phyloP scores from a whole-genome alignment of 2,888 invertebrate genomes.

The Smittia aterrima region DNA sequence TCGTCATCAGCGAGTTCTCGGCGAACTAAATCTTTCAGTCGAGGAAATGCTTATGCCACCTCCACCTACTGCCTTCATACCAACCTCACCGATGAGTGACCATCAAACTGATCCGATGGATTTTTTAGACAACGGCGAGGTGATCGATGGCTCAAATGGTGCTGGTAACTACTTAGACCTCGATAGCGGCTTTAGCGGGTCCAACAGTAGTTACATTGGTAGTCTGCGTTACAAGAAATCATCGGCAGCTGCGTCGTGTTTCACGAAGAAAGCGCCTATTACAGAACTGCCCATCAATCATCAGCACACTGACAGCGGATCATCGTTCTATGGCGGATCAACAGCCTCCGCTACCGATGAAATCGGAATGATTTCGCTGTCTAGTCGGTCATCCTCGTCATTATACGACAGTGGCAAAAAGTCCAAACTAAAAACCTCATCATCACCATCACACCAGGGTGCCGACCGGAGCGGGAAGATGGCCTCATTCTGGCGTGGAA shows the following conservation, averaged over 20 bases:
- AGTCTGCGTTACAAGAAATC: slow-evolving; percentile 59
- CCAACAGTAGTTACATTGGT: slow-evolving; percentile 77
- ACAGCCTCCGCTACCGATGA: slow-evolving; percentile 25
- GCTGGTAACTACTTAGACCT: slow-evolving; percentile 55
- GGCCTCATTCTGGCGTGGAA: slow-evolving; percentile 71
- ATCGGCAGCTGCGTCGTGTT: slow-evolving; percentile 43
- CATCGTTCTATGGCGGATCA: slow-evolving; percentile 33
- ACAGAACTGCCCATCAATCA: slow-evolving; percentile 24
- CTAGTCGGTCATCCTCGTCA: slow-evolving; percentile 48
- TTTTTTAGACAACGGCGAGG: slow-evolving; percentile 36
- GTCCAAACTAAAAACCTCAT: slow-evolving; percentile 56
- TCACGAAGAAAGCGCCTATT: neutral
- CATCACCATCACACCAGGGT: slow-evolving; percentile 56
- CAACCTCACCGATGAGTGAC: slow-evolving; percentile 58
- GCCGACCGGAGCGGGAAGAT: slow-evolving; percentile 55
- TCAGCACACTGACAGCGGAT: slow-evolving; percentile 31
- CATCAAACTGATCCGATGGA: slow-evolving; percentile 62
- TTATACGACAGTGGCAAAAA: slow-evolving; percentile 59
- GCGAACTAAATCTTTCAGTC: slow-evolving; percentile 81
- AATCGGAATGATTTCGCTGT: slow-evolving; percentile 37
- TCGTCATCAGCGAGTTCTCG: slow-evolving; percentile 76
- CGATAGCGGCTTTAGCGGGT: slow-evolving; percentile 81
- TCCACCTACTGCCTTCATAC: slow-evolving; percentile 49
- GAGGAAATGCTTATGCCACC: slow-evolving; percentile 90
- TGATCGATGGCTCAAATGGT: slow-evolving; percentile 38